Percentiles rank a stretch among this genome's conserved stretches.
These are phyloP conservation scores for Hemicrepidius hirtus DNA, from an alignment of 2,888 invertebrate species.

Conservation along the genomic window DNA sequence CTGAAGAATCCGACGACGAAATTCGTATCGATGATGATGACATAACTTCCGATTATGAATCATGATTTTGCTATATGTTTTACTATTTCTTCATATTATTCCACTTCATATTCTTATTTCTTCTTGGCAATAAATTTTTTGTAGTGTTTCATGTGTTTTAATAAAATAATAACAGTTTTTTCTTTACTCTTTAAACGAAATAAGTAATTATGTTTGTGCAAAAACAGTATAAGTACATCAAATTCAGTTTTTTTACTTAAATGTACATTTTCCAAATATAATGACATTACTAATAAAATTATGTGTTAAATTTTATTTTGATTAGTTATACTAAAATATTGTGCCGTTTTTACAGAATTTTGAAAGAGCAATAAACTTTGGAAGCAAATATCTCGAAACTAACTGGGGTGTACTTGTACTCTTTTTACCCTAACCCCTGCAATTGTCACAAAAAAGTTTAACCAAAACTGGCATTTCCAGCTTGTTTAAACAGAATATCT, in stretches of 20 bases:
- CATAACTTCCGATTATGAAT: conserved; percentile 14
- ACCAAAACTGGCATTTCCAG: too few relatives aligned
- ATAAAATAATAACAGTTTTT: conserved; percentile 12
- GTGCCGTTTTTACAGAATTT: too few relatives aligned
- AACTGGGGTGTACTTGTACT: conserved; percentile 12
- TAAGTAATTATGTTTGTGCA: conserved; percentile 26
- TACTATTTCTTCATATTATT: conserved; percentile 23
- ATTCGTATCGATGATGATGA: conserved; percentile 9
- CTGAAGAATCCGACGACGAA: conserved; percentile 28
- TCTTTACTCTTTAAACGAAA: conserved; percentile 12
- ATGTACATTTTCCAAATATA: conserved; percentile 14
- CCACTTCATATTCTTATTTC: conserved; percentile 27
- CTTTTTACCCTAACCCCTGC: conserved; percentile 17
- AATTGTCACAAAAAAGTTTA: too few relatives aligned
- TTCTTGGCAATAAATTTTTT: conserved; percentile 20
- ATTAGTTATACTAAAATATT: background rate
- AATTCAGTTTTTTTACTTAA: conserved; percentile 4
- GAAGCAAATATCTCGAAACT: conserved; percentile 20
- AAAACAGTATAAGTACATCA: conserved; percentile 12
- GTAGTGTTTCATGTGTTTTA: conserved; percentile 22
- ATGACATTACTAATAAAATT: background rate
- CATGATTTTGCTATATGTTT: conserved; percentile 20
- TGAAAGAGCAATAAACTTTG: conserved; percentile 11
- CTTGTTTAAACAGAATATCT: too few relatives aligned
- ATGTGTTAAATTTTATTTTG: background rate